Evolutionary conservation across 2,797 vertebrate species (phyloP).

Genomic region (Sparus aurata): DNA sequence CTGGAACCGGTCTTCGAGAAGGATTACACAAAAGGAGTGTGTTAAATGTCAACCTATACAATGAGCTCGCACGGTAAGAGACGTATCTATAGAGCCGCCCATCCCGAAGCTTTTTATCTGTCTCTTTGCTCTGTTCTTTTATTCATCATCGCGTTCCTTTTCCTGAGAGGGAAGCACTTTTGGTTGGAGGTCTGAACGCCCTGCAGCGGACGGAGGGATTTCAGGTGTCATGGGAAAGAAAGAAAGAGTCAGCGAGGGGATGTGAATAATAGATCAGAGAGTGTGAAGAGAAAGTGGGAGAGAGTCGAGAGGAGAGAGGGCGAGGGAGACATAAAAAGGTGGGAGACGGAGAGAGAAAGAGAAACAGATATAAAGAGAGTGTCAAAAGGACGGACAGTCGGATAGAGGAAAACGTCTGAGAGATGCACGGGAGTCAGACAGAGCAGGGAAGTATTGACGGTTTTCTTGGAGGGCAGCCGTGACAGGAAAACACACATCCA

Average conservation of each 20-base stretch:
- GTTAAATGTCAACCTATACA: slow-evolving; percentile 65
- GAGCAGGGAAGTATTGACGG: not conserved
- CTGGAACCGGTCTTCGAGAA: slow-evolving; percentile 8
- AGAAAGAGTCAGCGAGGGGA: slow-evolving; percentile 59
- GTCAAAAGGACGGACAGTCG: slow-evolving; percentile 29
- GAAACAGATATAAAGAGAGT: slow-evolving; percentile 47
- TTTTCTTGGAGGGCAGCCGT: slow-evolving; percentile 29
- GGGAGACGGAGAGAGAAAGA: slow-evolving; percentile 45
- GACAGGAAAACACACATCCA: slow-evolving; percentile 45
- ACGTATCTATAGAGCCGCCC: slow-evolving; percentile 57
- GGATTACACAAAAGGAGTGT: slow-evolving; percentile 17
- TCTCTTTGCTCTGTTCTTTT: slow-evolving; percentile 69
- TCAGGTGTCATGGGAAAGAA: slow-evolving; percentile 67
- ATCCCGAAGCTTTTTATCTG: slow-evolving; percentile 68
- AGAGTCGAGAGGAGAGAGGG: slow-evolving; percentile 36
- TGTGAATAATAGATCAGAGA: slow-evolving; percentile 79
- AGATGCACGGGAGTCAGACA: slow-evolving; percentile 14
- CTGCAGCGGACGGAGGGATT: slow-evolving; percentile 60
- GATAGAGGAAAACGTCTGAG: slow-evolving; percentile 21
- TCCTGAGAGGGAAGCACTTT: slow-evolving; percentile 53
- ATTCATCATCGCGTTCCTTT: slow-evolving; percentile 73
- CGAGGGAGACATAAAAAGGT: slow-evolving; percentile 42
- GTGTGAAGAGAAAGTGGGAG: slow-evolving; percentile 31
- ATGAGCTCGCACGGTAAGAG: slow-evolving; percentile 30
- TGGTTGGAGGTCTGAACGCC: slow-evolving; percentile 63